These are phyloP conservation scores for Heliornis fulica DNA, from an alignment of 2,113 vertebrate genomes.

Conservation along the genomic window DNA sequence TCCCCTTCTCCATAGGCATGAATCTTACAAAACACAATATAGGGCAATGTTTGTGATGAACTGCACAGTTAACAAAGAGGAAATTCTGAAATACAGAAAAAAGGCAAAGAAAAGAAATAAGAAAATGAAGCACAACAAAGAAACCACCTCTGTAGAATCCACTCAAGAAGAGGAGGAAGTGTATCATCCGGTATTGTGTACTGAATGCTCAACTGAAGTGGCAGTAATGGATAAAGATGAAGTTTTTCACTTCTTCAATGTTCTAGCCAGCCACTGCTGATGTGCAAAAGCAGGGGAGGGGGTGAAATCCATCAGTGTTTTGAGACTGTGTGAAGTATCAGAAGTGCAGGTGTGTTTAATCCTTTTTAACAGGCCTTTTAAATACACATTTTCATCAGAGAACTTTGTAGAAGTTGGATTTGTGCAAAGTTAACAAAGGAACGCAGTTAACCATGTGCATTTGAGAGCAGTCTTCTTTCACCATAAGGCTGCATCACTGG, in stretches of 20 bases:
- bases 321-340: neutral
- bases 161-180: slow-evolving; percentile 77
- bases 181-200: slow-evolving; percentile 90
- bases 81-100: slow-evolving; percentile 85
- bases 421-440: neutral
- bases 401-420: neutral
- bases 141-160: neutral
- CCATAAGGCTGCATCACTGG: neutral
- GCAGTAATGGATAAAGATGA: slow-evolving; percentile 94
- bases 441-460: neutral
- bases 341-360: neutral
- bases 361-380: neutral
- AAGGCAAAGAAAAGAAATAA: slow-evolving; percentile 72
- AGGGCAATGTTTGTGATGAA: slow-evolving; percentile 99
- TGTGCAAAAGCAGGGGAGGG: neutral
- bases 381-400: neutral
- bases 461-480: neutral
- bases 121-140: slow-evolving; percentile 64
- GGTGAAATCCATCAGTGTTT: neutral
- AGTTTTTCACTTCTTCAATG: slow-evolving; percentile 96
- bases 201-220: slow-evolving; percentile 91
- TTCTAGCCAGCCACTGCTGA: slow-evolving; percentile 91
- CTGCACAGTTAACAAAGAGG: slow-evolving; percentile 87
- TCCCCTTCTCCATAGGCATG: slow-evolving; percentile 80
- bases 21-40: slow-evolving; percentile 93